phyloP scores from a whole-genome alignment of 2,888 invertebrate genomes.

The Antitype chi region DNA sequence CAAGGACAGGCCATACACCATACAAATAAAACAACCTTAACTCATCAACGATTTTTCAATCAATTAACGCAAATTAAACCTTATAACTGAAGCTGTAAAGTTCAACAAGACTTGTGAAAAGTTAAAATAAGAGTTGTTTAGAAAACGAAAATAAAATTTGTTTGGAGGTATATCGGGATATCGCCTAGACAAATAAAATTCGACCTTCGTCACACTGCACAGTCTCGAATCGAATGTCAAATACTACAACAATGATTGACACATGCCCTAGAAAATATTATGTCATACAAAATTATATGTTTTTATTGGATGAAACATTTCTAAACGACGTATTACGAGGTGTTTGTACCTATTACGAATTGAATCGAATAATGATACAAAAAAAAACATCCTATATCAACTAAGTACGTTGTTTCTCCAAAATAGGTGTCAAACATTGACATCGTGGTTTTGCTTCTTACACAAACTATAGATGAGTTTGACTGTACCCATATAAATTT shows the following conservation, averaged over 20 bases:
- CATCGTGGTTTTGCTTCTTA: neutral
- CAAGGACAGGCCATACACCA: constrained; percentile 65
- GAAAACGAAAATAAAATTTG: constrained; percentile 46
- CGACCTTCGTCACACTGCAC: constrained; percentile 38
- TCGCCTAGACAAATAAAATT: constrained; percentile 49
- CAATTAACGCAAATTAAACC: constrained; percentile 31
- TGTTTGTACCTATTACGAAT: neutral
- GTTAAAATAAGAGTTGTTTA: constrained; percentile 9
- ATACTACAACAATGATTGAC: constrained; percentile 45
- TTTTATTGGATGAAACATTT: constrained; percentile 13
- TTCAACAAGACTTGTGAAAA: constrained; percentile 5
- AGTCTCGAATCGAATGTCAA: constrained; percentile 39
- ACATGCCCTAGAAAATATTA: constrained; percentile 41
- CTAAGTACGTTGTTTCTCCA: neutral
- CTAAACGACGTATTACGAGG: neutral
- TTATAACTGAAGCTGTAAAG: constrained; percentile 31
- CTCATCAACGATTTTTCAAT: constrained; percentile 10
- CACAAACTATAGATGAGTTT: neutral
- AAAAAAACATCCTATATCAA: neutral
- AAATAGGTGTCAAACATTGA: neutral
- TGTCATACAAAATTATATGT: constrained; percentile 11
- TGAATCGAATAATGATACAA: neutral
- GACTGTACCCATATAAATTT: neutral
- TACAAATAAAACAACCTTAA: constrained; percentile 57
- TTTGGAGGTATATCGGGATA: constrained; percentile 51